These are phyloP conservation scores for Prenolepis imparis DNA, from an alignment of 2,888 invertebrate genomes.

Conservation along the genomic window DNA sequence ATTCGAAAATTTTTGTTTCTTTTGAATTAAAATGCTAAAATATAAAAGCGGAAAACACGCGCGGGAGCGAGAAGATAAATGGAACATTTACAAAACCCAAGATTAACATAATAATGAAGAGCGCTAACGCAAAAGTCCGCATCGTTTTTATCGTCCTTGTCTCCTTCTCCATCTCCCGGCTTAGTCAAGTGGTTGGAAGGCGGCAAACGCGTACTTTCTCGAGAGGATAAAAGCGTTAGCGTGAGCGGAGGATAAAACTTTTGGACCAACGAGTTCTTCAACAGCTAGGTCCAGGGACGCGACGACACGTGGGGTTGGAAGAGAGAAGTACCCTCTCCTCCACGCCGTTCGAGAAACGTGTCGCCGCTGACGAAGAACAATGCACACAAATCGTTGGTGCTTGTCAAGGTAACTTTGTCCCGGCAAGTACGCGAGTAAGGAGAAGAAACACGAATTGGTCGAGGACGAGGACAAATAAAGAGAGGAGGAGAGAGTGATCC, in stretches of 20 bases:
- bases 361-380: slow-evolving; percentile 57
- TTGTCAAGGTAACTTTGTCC: slow-evolving; percentile 69
- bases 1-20: not conserved
- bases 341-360: slow-evolving; percentile 42
- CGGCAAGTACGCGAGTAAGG: slow-evolving; percentile 45
- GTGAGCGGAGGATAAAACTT: slow-evolving; percentile 50
- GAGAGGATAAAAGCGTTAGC: slow-evolving; percentile 51
- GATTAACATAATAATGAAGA: slow-evolving; percentile 50
- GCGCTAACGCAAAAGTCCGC: slow-evolving; percentile 25
- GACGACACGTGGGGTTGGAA: slow-evolving; percentile 12
- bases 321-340: slow-evolving; percentile 12
- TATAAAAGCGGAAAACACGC: not conserved
- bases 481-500: slow-evolving; percentile 49
- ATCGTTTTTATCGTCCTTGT: slow-evolving; percentile 25
- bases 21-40: not conserved
- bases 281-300: not conserved
- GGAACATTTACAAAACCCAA: slow-evolving; percentile 10
- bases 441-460: slow-evolving; percentile 49
- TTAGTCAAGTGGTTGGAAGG: not conserved
- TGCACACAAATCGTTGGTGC: slow-evolving; percentile 62
- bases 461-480: slow-evolving; percentile 18
- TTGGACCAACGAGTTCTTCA: slow-evolving; percentile 47
- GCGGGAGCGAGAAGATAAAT: not conserved
- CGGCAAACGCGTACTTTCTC: slow-evolving; percentile 21
- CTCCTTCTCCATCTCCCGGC: not conserved